These are phyloP conservation scores for Heliocidaris erythrogramma DNA, from an alignment of 35 echinoderm and acorn worm species.

Conservation along the genomic window DNA sequence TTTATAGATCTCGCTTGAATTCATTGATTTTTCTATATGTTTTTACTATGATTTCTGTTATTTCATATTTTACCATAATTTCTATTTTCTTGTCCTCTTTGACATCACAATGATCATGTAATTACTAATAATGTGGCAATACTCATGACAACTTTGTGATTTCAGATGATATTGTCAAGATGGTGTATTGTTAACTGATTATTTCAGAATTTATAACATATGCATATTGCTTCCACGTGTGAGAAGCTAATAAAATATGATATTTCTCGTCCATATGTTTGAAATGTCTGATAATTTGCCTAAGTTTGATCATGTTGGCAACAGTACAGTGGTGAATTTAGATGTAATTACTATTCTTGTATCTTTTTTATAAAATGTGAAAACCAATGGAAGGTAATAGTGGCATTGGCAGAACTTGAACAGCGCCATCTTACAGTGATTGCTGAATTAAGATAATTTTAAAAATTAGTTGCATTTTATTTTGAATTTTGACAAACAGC, in stretches of 20 bases:
- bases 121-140: neutral
- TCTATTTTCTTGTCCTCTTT: neutral
- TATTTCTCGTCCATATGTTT: neutral
- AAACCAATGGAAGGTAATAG: no score
- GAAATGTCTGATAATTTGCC: neutral
- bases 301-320: neutral
- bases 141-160: neutral
- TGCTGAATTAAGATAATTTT: no score
- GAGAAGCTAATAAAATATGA: neutral
- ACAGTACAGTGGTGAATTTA: no score
- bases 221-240: neutral
- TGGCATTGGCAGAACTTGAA: no score
- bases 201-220: constrained; percentile 18
- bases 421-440: no score
- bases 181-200: neutral
- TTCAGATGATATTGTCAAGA: neutral
- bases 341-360: no score
- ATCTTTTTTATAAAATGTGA: no score
- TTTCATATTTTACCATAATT: neutral
- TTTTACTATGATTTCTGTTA: neutral
- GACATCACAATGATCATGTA: neutral
- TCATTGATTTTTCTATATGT: no score
- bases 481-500: no score
- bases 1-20: no score
- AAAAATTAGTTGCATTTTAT: no score